Percentiles rank a stretch among this genome's conserved stretches.
Conservation (phyloP, 2,888 invertebrate genomes). For the Sphaeridia pumilis region DNA sequence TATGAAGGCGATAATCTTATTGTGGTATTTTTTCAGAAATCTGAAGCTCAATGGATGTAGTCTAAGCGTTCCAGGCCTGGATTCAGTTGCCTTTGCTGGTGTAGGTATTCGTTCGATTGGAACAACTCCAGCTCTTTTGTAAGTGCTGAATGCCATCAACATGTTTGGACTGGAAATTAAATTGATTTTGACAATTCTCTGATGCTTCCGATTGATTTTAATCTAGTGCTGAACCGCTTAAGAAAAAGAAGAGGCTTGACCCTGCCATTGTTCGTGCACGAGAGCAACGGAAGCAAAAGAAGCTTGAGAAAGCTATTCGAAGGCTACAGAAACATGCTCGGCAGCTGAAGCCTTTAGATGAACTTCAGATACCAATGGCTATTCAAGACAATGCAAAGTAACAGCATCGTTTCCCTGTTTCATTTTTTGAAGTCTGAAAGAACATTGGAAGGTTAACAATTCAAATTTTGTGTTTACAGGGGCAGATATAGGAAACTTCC, state of each 20-base stretch:
- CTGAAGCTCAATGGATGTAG: too few species aligned
- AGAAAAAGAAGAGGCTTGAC: conserved; percentile 77
- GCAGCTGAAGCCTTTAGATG: conserved; percentile 81
- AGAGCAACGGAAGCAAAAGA: conserved; percentile 68
- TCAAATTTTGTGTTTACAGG: conserved; percentile 39
- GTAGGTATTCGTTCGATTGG: too few species aligned
- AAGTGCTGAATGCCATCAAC: too few species aligned
- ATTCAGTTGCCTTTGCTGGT: too few species aligned
- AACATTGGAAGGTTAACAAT: neutral
- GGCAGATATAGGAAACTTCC: conserved; percentile 45
- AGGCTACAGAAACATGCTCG: conserved; percentile 64
- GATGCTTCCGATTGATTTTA: too few species aligned
- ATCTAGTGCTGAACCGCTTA: conserved; percentile 83
- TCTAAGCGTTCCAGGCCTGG: too few species aligned
- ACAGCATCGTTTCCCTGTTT: conserved; percentile 31
- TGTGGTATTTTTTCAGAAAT: too few species aligned
- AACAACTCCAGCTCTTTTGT: too few species aligned
- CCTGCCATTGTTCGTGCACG: conserved; percentile 65
- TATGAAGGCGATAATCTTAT: too few species aligned
- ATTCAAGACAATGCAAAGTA: conserved; percentile 56
- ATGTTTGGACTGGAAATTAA: too few species aligned
- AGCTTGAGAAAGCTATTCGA: conserved; percentile 75
- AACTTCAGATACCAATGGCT: conserved; percentile 60
- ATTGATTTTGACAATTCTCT: too few species aligned
- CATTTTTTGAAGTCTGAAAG: too few species aligned